These are phyloP conservation scores for Macaria notata DNA, from an alignment of 2,888 invertebrate genomes.

Conservation along the genomic window DNA sequence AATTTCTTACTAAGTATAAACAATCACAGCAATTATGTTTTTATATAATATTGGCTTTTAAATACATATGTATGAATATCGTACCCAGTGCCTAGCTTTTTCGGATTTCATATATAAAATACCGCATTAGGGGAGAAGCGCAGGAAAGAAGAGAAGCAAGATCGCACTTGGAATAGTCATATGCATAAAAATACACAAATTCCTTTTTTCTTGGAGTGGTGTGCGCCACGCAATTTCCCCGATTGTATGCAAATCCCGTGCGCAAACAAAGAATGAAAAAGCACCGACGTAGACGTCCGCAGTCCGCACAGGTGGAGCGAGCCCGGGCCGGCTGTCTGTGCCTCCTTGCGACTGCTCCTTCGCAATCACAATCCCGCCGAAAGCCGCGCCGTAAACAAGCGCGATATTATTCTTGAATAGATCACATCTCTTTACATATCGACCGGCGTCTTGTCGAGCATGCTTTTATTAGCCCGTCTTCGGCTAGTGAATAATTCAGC, in stretches of 20 bases:
- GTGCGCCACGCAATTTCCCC: conserved; percentile 74
- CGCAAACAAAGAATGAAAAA: conserved; percentile 78
- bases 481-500: conserved; percentile 72
- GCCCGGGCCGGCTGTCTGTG: conserved; percentile 43
- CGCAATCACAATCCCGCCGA: conserved; percentile 45
- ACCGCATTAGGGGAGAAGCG: conserved; percentile 40
- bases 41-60: no score
- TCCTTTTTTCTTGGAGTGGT: conserved; percentile 60
- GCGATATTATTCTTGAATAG: conserved; percentile 70
- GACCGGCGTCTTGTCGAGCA: conserved; percentile 66
- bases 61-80: no score
- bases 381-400: conserved; percentile 56
- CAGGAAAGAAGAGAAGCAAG: conserved; percentile 31
- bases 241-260: conserved; percentile 78
- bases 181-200: conserved; percentile 66
- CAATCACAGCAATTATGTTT: no score
- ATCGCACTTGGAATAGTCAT: conserved; percentile 50
- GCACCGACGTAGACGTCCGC: conserved; percentile 67
- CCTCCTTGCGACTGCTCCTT: background rate
- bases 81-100: no score
- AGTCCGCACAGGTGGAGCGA: conserved; percentile 33
- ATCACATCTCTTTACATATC: conserved; percentile 73
- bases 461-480: conserved; percentile 69
- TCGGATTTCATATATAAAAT: conserved; percentile 21
- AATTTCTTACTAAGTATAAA: no score